phyloP scores from a whole-genome alignment of 2,888 invertebrate genomes.

The Lasioglossum zephyrum region DNA sequence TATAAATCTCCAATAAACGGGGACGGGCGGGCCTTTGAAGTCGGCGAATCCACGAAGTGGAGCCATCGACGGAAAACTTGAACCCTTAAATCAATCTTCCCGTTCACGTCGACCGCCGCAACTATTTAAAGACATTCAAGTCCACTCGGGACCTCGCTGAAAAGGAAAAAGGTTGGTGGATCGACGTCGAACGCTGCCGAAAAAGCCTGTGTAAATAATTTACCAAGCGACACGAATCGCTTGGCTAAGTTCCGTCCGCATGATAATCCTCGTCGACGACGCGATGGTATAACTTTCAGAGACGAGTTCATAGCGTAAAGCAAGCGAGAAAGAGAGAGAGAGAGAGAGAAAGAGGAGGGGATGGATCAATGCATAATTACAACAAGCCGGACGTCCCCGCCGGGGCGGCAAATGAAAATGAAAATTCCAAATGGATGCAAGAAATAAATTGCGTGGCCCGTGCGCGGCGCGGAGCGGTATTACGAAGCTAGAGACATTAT shows the following conservation, averaged over 20 bases:
- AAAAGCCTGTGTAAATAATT: not conserved
- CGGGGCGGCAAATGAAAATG: slow-evolving; percentile 66
- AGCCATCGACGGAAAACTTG: not conserved
- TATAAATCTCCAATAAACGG: not conserved
- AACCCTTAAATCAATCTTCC: not conserved
- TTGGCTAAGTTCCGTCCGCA: not conserved
- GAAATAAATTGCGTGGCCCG: slow-evolving; percentile 69
- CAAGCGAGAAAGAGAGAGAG: too few relatives aligned
- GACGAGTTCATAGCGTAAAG: not conserved
- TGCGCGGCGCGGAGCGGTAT: slow-evolving; percentile 37
- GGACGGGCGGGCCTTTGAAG: not conserved
- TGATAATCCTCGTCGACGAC: not conserved
- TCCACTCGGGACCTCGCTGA: not conserved
- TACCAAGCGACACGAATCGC: not conserved
- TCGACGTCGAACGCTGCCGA: not conserved
- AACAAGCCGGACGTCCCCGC: slow-evolving; percentile 13
- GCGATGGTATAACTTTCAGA: not conserved
- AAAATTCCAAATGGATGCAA: slow-evolving; percentile 70
- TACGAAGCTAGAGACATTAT: slow-evolving; percentile 65
- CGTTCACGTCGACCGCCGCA: not conserved
- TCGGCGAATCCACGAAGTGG: slow-evolving; percentile 1
- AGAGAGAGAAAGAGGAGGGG: not conserved
- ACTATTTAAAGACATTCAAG: not conserved
- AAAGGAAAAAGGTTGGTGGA: not conserved
- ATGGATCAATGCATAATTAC: slow-evolving; percentile 72